These are phyloP conservation scores for Drosophila quadrilineata DNA, from an alignment of 1,140 invertebrate species.

Conservation along the genomic window DNA sequence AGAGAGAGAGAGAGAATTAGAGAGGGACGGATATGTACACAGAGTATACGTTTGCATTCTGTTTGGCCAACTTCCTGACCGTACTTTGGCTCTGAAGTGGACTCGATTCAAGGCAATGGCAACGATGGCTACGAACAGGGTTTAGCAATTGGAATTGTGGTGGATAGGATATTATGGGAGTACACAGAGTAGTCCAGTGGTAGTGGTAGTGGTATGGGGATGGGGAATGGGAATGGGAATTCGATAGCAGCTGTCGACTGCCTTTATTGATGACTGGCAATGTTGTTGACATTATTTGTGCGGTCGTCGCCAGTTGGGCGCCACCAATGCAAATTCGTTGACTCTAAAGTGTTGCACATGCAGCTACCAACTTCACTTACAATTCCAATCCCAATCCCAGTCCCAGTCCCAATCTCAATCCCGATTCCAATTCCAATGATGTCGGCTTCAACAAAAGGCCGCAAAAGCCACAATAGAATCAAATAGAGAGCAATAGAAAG, in stretches of 20 bases:
- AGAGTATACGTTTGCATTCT: neutral
- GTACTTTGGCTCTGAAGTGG: neutral
- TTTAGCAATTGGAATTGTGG: neutral
- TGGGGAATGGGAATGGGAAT: neutral
- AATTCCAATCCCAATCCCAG: slow-evolving; percentile 22
- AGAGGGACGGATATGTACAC: neutral
- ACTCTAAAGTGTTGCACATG: slow-evolving; percentile 50
- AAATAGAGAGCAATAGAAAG: neutral
- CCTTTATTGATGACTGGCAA: slow-evolving; percentile 69
- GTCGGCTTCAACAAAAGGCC: slow-evolving; percentile 13
- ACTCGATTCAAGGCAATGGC: no score
- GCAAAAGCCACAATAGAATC: neutral
- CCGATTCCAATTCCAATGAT: slow-evolving; percentile 22
- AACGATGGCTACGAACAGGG: no score
- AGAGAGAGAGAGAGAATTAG: neutral
- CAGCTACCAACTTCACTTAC: no score
- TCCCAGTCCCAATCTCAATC: no score
- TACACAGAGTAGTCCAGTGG: neutral
- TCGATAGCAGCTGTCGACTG: slow-evolving; percentile 41
- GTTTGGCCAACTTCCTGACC: slow-evolving; percentile 15
- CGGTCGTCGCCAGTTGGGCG: slow-evolving; percentile 65
- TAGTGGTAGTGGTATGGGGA: neutral
- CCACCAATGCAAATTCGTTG: slow-evolving; percentile 70
- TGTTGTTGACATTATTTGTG: slow-evolving; percentile 76
- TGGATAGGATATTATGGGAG: neutral